A percentile compares a stretch with the other conserved stretches of the same genome.
These are phyloP conservation scores for Drosophila neonasuta DNA, from an alignment of 2,888 invertebrate genomes.

Conservation along the genomic window DNA sequence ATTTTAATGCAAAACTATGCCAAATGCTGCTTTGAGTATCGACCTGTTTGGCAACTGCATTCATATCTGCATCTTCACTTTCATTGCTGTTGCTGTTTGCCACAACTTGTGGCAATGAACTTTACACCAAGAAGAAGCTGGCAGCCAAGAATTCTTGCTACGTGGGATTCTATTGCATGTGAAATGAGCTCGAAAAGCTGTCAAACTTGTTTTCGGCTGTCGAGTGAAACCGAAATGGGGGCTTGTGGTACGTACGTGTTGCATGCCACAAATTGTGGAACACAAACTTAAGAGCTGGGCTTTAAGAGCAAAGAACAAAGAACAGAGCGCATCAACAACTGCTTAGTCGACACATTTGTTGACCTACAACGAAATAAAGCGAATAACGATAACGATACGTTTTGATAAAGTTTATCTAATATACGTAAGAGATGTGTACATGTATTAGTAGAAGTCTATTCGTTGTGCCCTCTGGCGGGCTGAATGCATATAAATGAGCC, in stretches of 20 bases:
- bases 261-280: constrained; percentile 68
- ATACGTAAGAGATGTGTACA: constrained; percentile 9
- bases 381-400: constrained; percentile 40
- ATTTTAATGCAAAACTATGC: constrained; percentile 43
- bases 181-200: constrained; percentile 51
- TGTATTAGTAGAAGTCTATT: constrained; percentile 10
- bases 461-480: constrained; percentile 37
- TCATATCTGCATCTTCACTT: constrained; percentile 67
- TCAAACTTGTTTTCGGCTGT: constrained; percentile 67
- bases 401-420: constrained; percentile 16
- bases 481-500: constrained; percentile 71
- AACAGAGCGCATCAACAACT: constrained; percentile 30
- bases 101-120: constrained; percentile 64
- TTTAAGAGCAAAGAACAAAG: constrained; percentile 40
- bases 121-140: constrained; percentile 29
- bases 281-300: constrained; percentile 52
- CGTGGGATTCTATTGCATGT: constrained; percentile 50
- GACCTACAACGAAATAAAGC: constrained; percentile 42
- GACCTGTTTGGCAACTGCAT: constrained; percentile 56
- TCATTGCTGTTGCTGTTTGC: constrained; percentile 39
- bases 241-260: constrained; percentile 60
- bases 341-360: constrained; percentile 52
- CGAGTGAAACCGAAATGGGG: constrained; percentile 73
- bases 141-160: constrained; percentile 35
- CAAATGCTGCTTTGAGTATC: constrained; percentile 22